Base-by-base conservation (phyloP, 1,140 invertebrate species). In the Meloidogyne exigua region DNA sequence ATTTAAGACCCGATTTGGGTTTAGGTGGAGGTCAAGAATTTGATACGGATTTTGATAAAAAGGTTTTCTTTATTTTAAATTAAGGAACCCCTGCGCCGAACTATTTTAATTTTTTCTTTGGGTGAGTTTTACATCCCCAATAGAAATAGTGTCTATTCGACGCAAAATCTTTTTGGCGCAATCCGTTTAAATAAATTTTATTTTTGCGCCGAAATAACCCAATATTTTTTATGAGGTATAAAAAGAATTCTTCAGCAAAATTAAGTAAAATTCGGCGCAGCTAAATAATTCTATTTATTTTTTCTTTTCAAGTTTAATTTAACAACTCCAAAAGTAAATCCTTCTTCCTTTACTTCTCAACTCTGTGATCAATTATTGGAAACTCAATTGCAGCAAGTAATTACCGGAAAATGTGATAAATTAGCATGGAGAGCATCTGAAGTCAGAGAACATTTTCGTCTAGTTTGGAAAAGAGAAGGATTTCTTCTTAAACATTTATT, bases 381-480 rank as follows among this genome's bases (percentile, higher is more conserved):
- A 21, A 42, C 76, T 66, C 84, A 83, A 63, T 44, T 84, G 23
- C 68, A 79, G 57, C 39, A 63, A 66, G 71, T 78, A 57, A 76
- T 68, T 9, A 65, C 15, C 65, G 80, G 78, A 65, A 76, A 63
- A 68, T 79, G 73, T 49, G 67, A 66, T 21, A 79, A 86, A 49
- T 77, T 88, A 57, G 82, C 78, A 12, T 82, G 84, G 86, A 67
- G 81, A 76, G 79, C 69, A 28, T 81, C 82, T 18, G 85, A 87
- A 80, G 76, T 89, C 11, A 91, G 91, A 81, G 89, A 92, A 44
- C 91, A 92, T 87, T 89, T 98, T 68, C 89, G 91, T 66, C 85
- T 91, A 57, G 89, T 97, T 26, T 97, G 93, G 91, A 81, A 89
- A 57, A 91, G 92, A 78, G 93, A 98, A 84, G 89, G 90, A 23